Evolutionary conservation across 2,888 invertebrate species (phyloP).

Genomic region (Caenorhabditis sp.): DNA sequence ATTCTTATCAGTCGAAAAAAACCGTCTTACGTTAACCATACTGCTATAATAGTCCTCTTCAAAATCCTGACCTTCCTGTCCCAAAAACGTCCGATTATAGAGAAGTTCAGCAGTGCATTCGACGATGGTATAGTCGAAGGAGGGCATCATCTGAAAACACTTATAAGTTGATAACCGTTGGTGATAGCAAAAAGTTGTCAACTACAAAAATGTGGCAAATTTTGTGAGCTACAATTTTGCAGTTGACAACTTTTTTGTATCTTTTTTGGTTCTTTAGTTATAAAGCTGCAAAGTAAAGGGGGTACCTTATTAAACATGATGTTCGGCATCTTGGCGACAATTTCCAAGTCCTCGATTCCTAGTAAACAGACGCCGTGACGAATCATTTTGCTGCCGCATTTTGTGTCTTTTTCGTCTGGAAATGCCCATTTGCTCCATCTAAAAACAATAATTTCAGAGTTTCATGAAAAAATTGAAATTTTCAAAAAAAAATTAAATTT

Average conservation of each 20-base stretch:
- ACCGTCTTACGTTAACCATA: slow-evolving; percentile 62
- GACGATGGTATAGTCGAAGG: slow-evolving; percentile 65
- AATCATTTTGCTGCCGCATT: slow-evolving; percentile 46
- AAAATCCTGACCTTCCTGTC: slow-evolving; percentile 56
- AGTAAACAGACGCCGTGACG: slow-evolving; percentile 65
- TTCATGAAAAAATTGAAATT: background rate
- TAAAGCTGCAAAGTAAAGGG: too few species aligned
- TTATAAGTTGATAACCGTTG: too few species aligned
- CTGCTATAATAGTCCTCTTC: slow-evolving; percentile 65
- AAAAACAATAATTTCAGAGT: slow-evolving; percentile 7
- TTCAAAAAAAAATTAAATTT: background rate
- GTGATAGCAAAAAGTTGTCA: too few species aligned
- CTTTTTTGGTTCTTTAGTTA: too few species aligned
- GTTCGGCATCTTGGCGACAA: slow-evolving; percentile 60
- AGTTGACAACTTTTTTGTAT: too few species aligned
- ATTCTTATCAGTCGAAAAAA: background rate
- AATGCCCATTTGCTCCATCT: slow-evolving; percentile 67
- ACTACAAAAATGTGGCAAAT: too few species aligned
- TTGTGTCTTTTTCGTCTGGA: slow-evolving; percentile 24
- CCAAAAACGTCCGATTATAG: slow-evolving; percentile 66
- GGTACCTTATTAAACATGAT: slow-evolving; percentile 63
- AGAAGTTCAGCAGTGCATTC: slow-evolving; percentile 70
- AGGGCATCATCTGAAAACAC: slow-evolving; percentile 70
- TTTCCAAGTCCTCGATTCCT: slow-evolving; percentile 62
- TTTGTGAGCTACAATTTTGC: too few species aligned